Base-by-base conservation (phyloP, 92 coral and sea anemone species). In the Heteractis magnifica region DNA sequence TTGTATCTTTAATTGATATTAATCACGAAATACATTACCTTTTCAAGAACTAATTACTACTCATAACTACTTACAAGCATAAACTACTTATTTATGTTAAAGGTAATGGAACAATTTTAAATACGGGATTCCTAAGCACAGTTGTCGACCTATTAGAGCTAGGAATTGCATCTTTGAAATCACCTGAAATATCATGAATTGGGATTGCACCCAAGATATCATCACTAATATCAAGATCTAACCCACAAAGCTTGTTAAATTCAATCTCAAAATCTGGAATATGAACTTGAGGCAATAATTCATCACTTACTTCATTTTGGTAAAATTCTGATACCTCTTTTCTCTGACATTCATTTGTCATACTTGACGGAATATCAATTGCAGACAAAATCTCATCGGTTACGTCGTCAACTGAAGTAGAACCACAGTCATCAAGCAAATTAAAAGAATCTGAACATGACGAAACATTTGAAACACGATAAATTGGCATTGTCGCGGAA, bases 61-160 rank as follows among this genome's bases (percentile, higher is more conserved):
- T 55, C 14, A 55, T 55, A 13, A 55, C 59, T 55, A 55, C 11
- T 55, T 55, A 55, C 44, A 34, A 34, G 44, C 44, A 55, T 55
- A 55, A 55, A 55, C 65, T 59, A 59, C 65, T 59, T 59, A 59
- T 59, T 59, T 59, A 59, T 59, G 65, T 59, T 59, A 59, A 59
- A 59, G 16, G 21, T 58, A 58, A 58, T 58, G 65, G 65, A 58
- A 58, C 65, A 58, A 58, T 58, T 58, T 58, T 58, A 58, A 58
- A 58, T 58, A 58, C 65, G 18, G 65, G 65, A 58, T 58, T 58
- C 16, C 65, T 58, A 11, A 58, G 65, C 65, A 58, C 18, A 11
- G 65, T 58, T 58, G 65, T 58, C 16, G 65, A 58, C 18, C 65
- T 58, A 58, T 58, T 13, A 58, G 65, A 58, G 15, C 65, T 58